Conservation (phyloP, 1,140 invertebrate species). For the Portunus trituberculatus region DNA sequence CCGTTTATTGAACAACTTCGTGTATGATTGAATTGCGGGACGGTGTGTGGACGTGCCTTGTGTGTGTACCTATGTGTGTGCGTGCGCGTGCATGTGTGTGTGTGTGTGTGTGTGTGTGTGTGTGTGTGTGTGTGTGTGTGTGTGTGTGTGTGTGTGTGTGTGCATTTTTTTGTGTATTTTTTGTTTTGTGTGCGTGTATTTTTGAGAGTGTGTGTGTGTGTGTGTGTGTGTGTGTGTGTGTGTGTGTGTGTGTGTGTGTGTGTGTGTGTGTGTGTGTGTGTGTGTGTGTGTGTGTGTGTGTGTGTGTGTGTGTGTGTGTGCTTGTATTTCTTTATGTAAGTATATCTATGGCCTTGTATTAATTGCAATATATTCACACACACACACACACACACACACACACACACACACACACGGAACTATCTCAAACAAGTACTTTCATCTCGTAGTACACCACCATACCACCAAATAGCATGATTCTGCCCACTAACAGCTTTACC, state of each 20-base stretch:
- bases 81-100: neutral
- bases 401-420: too few species aligned
- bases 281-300: neutral
- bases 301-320: neutral
- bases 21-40: constrained; percentile 22
- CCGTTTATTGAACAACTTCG: neutral
- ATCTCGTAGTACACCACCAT: too few species aligned
- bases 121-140: too few species aligned
- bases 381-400: too few species aligned
- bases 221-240: neutral
- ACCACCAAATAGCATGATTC: too few species aligned
- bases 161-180: neutral
- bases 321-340: neutral
- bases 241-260: neutral
- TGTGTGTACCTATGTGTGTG: neutral
- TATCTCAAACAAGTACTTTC: too few species aligned
- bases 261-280: neutral
- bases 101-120: neutral
- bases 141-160: neutral
- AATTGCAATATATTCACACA: too few species aligned
- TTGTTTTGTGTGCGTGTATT: neutral
- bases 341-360: neutral
- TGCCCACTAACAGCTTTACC: too few species aligned
- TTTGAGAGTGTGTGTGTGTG: neutral
- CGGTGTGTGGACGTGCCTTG: neutral